phyloP scores from a whole-genome alignment of 2,888 invertebrate genomes.

The Epirrhoe alternata region DNA sequence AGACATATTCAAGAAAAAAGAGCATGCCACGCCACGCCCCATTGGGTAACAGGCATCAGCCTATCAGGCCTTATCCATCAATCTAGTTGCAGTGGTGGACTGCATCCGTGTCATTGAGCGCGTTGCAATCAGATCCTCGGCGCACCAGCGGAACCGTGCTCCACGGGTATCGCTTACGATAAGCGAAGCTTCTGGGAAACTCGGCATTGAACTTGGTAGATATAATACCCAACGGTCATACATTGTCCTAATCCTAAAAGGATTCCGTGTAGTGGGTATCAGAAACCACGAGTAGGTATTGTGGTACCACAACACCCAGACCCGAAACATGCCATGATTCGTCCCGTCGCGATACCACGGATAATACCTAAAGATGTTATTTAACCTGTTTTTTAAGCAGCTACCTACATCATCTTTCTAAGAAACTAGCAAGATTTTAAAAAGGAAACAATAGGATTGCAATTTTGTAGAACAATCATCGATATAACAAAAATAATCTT shows the following conservation, averaged over 20 bases:
- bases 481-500: slow-evolving; percentile 16
- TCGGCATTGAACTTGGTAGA: slow-evolving; percentile 50
- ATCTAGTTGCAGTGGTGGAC: slow-evolving; percentile 48
- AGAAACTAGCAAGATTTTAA: neutral
- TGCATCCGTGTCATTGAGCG: slow-evolving; percentile 64
- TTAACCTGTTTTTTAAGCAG: too few species aligned
- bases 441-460: neutral
- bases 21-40: slow-evolving; percentile 33
- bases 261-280: too few species aligned
- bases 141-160: slow-evolving; percentile 59
- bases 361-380: too few species aligned
- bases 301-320: too few species aligned
- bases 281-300: too few species aligned
- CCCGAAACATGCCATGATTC: too few species aligned
- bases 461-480: neutral
- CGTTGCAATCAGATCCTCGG: slow-evolving; percentile 67
- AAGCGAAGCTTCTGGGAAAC: slow-evolving; percentile 26
- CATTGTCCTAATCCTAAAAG: neutral
- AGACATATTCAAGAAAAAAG: slow-evolving; percentile 11
- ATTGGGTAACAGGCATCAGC: slow-evolving; percentile 26
- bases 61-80: slow-evolving; percentile 35
- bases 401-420: neutral
- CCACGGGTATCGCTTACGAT: slow-evolving; percentile 74
- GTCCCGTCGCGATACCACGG: too few species aligned
- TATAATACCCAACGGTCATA: neutral